Evolutionary conservation across 92 coral and sea anemone genomes (phyloP), one percentile per base, ranked within the genome.

Genomic region (Phenganax stokvisi): DNA sequence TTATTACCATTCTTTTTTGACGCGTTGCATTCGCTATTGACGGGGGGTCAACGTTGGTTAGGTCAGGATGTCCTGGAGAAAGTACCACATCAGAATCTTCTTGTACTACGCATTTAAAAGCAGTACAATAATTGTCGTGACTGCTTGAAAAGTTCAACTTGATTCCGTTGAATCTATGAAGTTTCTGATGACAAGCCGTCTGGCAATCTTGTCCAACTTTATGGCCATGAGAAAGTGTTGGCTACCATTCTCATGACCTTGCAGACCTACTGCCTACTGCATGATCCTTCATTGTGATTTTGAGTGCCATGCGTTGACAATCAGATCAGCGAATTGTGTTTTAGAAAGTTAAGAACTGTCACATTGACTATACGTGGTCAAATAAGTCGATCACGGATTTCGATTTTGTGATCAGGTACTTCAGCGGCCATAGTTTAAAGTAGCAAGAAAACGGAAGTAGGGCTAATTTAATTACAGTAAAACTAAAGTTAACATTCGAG

Each of bases 41-140:
- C 0, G 84, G 87, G 54, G 87, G 70, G 4, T 28, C 56, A 29
- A 11, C 51, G 58, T 73, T 85, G 75, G 80, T 56, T 7, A 80
- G 84, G 56, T 85, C 85, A 11, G 81, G 85, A 76, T 85, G 88
- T 20, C 70, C 69, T 10, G 76, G 85, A 13, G 81, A 85, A 51
- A 70, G 37, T 37, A 72, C 30, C 57, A 79, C 70, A 25, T 71
- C 57, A 20, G 65, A 17, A 30, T 85, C 85, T 55, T 85, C 88
- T 59, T 85, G 80, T 3, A 72, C 65, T 5, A 80, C 85, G 61
- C 80, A 80, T 37, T 27, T 51, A 76, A 72, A 85, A 0, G 87
- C 87, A 27, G 71, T 85, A n/a, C 37, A 79, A 44, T 84, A 84
- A 51, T 79, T 79, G 29, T 37, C 20, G 72, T 85, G 87, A 12